These are phyloP conservation scores for Xylocopa sonorina DNA, from an alignment of 1,140 invertebrate species.

Conservation along the genomic window DNA sequence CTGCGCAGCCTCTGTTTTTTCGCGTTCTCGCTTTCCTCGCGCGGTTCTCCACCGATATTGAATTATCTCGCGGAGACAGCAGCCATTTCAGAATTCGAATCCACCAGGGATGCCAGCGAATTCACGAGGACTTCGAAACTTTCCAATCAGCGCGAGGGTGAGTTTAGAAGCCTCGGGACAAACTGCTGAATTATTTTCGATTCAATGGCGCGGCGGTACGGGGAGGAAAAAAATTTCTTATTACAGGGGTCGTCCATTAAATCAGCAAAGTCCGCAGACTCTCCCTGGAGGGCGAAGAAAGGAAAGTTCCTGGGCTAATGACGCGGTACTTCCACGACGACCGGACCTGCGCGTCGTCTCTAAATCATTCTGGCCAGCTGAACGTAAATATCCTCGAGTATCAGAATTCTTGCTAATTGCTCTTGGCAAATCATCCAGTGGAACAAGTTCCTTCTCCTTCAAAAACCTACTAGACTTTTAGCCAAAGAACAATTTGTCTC, in stretches of 20 bases:
- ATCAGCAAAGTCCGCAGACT: conserved; percentile 59
- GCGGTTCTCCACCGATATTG: not conserved
- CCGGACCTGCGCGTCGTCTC: conserved; percentile 41
- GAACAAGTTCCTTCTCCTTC: not conserved
- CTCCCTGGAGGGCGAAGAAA: conserved; percentile 35
- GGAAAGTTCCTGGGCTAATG: conserved; percentile 62
- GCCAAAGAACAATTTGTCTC: not conserved
- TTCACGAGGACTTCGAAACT: conserved; percentile 16
- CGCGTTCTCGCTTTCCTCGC: conserved; percentile 8
- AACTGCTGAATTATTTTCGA: conserved; percentile 45
- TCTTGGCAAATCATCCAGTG: not conserved
- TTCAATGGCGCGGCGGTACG: not conserved
- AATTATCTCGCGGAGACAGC: not conserved
- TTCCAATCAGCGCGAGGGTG: not conserved
- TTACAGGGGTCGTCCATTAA: conserved; percentile 57
- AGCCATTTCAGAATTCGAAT: not conserved
- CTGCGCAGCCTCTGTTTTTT: no score
- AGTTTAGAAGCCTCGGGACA: conserved; percentile 18
- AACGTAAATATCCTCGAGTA: conserved; percentile 46
- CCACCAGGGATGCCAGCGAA: conserved; percentile 4
- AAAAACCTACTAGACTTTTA: not conserved
- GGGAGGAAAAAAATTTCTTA: conserved; percentile 47
- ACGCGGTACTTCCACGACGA: conserved; percentile 62
- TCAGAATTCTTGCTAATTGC: conserved; percentile 15
- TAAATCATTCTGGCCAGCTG: conserved; percentile 16